Evolutionary conservation across 2,113 vertebrate genomes (phyloP).

Genomic region (Stegastes partitus): DNA sequence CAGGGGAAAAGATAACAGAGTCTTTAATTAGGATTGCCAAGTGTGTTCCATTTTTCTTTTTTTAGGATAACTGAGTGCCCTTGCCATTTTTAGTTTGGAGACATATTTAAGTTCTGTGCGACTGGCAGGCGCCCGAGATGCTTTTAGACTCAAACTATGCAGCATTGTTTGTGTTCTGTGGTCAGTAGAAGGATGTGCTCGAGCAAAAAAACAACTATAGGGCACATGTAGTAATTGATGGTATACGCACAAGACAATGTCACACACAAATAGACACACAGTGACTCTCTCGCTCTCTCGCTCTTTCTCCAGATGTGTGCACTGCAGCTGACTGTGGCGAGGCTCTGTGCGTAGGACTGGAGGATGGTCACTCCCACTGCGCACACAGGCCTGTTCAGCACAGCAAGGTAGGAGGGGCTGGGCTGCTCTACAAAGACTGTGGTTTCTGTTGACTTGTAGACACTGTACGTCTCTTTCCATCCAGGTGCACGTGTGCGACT

Average conservation of each 20-base stretch:
- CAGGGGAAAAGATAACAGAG: conserved; percentile 25
- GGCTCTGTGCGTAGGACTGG: conserved; percentile 53
- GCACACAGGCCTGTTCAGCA: conserved; percentile 77
- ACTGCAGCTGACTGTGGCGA: conserved; percentile 56
- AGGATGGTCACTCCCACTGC: conserved; percentile 67
- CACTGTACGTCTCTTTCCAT: neutral
- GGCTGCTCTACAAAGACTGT: neutral
- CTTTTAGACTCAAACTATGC: conserved; percentile 18
- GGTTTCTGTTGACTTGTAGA: conserved; percentile 8
- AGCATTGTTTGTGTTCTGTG: conserved; percentile 56
- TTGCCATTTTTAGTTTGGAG: conserved; percentile 49
- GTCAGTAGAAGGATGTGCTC: conserved; percentile 19
- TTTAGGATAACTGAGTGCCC: conserved; percentile 4
- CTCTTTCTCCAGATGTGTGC: conserved; percentile 78
- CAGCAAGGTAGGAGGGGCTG: conserved; percentile 80
- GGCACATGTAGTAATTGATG: neutral
- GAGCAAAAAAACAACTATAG: conserved; percentile 1
- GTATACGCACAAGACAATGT: neutral
- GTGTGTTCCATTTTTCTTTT: neutral
- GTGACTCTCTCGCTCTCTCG: neutral
- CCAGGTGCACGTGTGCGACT: conserved; percentile 20
- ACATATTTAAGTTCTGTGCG: conserved; percentile 40
- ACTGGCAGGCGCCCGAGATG: conserved; percentile 19
- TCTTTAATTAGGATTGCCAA: conserved; percentile 50
- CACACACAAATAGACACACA: neutral